Conservation (phyloP, 2,113 vertebrate species). For the Capricornis sumatraensis region DNA sequence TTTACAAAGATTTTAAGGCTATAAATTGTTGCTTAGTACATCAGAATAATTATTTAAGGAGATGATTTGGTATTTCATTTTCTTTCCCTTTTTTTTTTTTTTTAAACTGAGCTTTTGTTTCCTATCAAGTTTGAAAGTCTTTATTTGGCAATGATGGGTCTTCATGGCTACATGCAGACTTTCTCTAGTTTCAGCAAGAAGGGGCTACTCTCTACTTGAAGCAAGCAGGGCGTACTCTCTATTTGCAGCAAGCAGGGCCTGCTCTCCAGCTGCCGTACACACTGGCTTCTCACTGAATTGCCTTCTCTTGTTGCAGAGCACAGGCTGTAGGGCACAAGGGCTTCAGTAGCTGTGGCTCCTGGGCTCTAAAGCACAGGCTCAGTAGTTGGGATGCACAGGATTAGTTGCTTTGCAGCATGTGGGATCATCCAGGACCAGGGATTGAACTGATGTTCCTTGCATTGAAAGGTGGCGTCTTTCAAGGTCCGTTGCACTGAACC, state of each 20-base stretch:
- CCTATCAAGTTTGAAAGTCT: not conserved
- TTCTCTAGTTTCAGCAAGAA: not conserved
- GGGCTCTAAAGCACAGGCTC: not conserved
- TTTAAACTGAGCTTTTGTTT: not conserved
- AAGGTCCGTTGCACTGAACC: not conserved
- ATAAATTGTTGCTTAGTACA: not conserved
- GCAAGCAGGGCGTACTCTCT: not conserved
- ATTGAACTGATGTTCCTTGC: not conserved
- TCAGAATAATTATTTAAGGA: not conserved
- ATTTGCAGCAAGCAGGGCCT: not conserved
- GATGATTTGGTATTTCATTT: not conserved
- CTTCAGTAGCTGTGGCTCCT: not conserved
- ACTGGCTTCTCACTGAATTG: not conserved
- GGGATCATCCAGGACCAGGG: not conserved
- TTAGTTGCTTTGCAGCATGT: not conserved
- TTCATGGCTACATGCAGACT: not conserved
- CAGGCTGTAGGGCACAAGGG: not conserved
- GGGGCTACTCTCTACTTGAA: not conserved
- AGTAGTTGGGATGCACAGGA: not conserved
- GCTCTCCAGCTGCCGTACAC: not conserved
- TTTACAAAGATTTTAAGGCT: not conserved
- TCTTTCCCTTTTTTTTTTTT: not conserved
- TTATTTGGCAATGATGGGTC: not conserved
- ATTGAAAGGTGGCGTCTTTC: not conserved
- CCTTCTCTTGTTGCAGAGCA: not conserved